Base-by-base conservation (phyloP, 2,888 invertebrate genomes). In the Biston stratarius region DNA sequence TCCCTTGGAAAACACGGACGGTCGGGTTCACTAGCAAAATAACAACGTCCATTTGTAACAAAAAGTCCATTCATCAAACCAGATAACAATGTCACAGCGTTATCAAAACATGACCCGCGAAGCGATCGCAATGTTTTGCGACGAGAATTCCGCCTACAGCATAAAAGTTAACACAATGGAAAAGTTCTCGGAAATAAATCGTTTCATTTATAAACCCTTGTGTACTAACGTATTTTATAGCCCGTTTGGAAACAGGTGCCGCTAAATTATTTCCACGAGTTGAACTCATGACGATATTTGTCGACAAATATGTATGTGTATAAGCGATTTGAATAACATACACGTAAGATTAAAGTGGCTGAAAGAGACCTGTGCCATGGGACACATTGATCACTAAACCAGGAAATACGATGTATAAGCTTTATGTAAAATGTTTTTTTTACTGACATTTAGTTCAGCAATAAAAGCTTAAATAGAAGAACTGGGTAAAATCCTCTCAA, bases 1-100 rank as follows among this genome's bases (percentile, higher is more conserved):
- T 76, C 76, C 78, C 74, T 81, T 82, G 75, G 81, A 75, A 80
- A 88, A 84, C 80, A 84, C 77, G 77, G 75, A 75, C 73, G 76
- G 78, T 74, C 73, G 83, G 84, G 87, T 87, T 87, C 85, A 89
- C 87, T 86, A 88, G 85, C 85, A 81, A 87, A 90, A 90, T 88
- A 90, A 89, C 90, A 87, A 84, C 85, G 88, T 84, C 87, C 90
- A 90, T 91, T 92, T 88, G 88, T 88, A 87, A 91, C 91, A 91
- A 90, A 91, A 91, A 91, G 90, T 86, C 90, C 90, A 92, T 92
- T 91, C 90, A 90, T 92, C 91, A 90, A 88, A 90, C 85, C 82
- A 91, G 91, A 91, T 91, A 92, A 91, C 89, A 90, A 88, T 88
- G 91, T 91, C 90, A 89, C 85, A 80, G 83, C 89, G 90, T 90